Conservation (phyloP, 1,140 invertebrate species). For the Leptinotarsa texana region DNA sequence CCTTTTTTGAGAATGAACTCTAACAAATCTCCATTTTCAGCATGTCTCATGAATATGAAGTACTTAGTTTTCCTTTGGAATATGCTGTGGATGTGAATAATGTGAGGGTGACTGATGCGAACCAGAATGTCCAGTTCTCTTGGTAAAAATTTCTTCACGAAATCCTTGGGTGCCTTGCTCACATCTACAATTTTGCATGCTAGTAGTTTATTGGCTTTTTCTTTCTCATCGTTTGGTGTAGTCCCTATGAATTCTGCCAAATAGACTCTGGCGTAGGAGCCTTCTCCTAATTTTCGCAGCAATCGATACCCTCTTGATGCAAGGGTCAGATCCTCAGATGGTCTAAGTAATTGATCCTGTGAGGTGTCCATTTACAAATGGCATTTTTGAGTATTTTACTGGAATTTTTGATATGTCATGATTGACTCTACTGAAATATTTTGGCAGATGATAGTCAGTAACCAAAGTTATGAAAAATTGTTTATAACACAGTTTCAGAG, state of each 20-base stretch:
- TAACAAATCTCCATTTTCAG: slow-evolving; percentile 71
- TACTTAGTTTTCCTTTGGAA: slow-evolving; percentile 67
- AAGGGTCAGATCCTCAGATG: slow-evolving; percentile 63
- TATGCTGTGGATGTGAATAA: slow-evolving; percentile 72
- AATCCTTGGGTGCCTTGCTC: slow-evolving; percentile 69
- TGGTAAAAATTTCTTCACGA: slow-evolving; percentile 74
- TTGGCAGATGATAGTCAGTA: neutral
- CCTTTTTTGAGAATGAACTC: slow-evolving; percentile 68
- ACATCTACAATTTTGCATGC: slow-evolving; percentile 79
- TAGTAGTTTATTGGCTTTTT: slow-evolving; percentile 53
- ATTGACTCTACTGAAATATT: neutral
- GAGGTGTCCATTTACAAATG: slow-evolving; percentile 22
- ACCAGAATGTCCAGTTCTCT: slow-evolving; percentile 72
- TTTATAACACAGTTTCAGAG: no score
- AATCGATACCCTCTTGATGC: slow-evolving; percentile 63
- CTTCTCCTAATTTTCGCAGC: slow-evolving; percentile 67
- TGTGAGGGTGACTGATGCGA: slow-evolving; percentile 72
- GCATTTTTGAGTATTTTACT: slow-evolving; percentile 25
- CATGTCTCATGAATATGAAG: slow-evolving; percentile 70
- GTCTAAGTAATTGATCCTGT: slow-evolving; percentile 29
- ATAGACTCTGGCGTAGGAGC: slow-evolving; percentile 70
- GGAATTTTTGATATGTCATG: slow-evolving; percentile 35
- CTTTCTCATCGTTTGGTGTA: slow-evolving; percentile 39
- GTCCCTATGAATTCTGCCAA: slow-evolving; percentile 61
- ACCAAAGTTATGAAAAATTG: no score